Evolutionary conservation across 2,797 vertebrate genomes (phyloP).

Genomic region (Phaenicophaeus curvirostris): DNA sequence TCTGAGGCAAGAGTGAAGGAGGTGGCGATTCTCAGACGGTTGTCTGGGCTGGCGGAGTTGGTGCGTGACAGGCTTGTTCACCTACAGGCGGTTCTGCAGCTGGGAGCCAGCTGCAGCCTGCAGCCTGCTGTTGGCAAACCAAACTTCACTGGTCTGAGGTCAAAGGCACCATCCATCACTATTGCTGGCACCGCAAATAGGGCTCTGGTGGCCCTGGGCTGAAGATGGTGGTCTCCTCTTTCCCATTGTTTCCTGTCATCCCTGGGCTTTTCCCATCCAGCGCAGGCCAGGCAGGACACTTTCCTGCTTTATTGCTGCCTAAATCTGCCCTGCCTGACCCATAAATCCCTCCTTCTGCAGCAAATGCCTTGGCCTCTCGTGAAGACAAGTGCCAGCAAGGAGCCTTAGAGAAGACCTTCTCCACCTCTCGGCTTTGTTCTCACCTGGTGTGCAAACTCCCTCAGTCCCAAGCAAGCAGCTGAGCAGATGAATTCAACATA

Average conservation of each 20-base stretch:
- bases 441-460: background rate
- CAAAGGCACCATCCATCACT: background rate
- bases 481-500: background rate
- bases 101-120: background rate
- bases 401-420: background rate
- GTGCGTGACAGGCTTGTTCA: background rate
- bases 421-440: fast-evolving
- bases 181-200: fast-evolving
- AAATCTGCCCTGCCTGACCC: background rate
- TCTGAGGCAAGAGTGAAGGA: background rate
- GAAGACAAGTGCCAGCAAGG: background rate
- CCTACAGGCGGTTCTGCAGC: background rate
- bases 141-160: background rate
- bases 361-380: background rate
- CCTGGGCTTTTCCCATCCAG: background rate
- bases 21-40: fast-evolving
- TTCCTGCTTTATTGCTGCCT: background rate
- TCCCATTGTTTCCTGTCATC: background rate
- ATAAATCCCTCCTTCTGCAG: background rate
- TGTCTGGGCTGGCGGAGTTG: background rate
- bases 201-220: background rate
- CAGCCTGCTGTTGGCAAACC: background rate
- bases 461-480: fast-evolving
- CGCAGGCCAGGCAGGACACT: background rate
- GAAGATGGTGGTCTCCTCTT: background rate